Percentiles rank a stretch among this genome's conserved stretches.
phyloP scores from a whole-genome alignment of 2,797 vertebrate species.

The Carduelis carduelis region DNA sequence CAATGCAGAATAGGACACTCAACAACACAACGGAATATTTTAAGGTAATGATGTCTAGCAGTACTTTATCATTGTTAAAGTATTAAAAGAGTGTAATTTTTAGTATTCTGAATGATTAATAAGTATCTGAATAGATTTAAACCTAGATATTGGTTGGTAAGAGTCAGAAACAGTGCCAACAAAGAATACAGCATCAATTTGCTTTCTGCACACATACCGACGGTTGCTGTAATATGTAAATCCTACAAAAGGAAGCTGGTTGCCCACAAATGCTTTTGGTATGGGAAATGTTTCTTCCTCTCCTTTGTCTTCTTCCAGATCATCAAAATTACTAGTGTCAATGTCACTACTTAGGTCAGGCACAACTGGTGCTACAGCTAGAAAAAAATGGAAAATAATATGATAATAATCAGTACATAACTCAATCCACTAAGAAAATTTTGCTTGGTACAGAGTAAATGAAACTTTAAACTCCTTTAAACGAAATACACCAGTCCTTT shows the following conservation, averaged over 20 bases:
- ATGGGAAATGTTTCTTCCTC: conserved; percentile 98
- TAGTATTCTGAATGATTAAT: background rate
- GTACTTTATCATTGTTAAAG: background rate
- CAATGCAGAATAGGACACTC: background rate
- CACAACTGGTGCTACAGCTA: conserved; percentile 96
- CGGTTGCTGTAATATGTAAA: conserved; percentile 96
- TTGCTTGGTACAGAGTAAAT: background rate
- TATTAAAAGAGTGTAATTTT: background rate
- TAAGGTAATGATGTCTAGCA: background rate
- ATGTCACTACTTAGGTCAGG: conserved; percentile 96
- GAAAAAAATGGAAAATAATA: background rate
- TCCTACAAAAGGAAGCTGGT: conserved; percentile 97
- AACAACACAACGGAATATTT: background rate
- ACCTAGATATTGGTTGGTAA: background rate
- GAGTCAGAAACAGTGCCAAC: background rate
- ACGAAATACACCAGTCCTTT: background rate
- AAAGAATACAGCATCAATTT: background rate
- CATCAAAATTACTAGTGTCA: conserved; percentile 99
- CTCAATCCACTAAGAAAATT: background rate
- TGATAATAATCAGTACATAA: background rate
- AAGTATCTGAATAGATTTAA: background rate
- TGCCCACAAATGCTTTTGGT: conserved; percentile 98
- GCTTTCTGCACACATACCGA: conserved; percentile 79
- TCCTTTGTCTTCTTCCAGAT: conserved; percentile 95
- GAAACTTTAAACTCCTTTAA: background rate